These are phyloP conservation scores for Saguinus midas DNA, from an alignment of 2,113 vertebrate genomes.

Conservation along the genomic window DNA sequence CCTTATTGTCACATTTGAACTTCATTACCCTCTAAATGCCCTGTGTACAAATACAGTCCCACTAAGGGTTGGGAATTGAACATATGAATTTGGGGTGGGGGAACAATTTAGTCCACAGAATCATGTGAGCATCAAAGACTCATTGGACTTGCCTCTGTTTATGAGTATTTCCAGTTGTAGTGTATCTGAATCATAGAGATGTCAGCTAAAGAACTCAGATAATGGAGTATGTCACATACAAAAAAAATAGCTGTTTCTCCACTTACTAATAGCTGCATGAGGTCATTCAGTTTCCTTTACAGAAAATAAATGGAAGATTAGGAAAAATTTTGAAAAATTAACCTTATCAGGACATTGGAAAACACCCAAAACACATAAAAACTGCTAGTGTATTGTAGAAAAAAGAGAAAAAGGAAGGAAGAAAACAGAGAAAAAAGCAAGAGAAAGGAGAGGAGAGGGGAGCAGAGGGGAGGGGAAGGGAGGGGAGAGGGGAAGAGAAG, in stretches of 20 bases:
- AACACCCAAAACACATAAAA: not conserved
- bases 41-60: not conserved
- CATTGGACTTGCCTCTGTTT: not conserved
- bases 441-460: no score
- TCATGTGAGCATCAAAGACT: not conserved
- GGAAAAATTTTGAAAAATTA: not conserved
- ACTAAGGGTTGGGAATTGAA: not conserved
- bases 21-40: not conserved
- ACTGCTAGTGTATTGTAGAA: not conserved
- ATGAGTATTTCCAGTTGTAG: not conserved
- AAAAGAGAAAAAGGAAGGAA: not conserved
- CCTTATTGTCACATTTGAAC: not conserved
- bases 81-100: no score
- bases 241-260: not conserved
- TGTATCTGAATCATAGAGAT: not conserved
- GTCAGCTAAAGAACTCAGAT: not conserved
- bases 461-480: no score
- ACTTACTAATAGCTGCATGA: not conserved
- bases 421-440: not conserved
- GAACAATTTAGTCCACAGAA: not conserved
- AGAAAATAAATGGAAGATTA: not conserved
- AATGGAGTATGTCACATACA: not conserved
- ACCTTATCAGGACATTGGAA: not conserved
- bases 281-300: not conserved
- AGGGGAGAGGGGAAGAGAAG: no score